These are phyloP conservation scores for Chaetodon trifascialis DNA, from an alignment of 2,113 vertebrate species.

Conservation along the genomic window DNA sequence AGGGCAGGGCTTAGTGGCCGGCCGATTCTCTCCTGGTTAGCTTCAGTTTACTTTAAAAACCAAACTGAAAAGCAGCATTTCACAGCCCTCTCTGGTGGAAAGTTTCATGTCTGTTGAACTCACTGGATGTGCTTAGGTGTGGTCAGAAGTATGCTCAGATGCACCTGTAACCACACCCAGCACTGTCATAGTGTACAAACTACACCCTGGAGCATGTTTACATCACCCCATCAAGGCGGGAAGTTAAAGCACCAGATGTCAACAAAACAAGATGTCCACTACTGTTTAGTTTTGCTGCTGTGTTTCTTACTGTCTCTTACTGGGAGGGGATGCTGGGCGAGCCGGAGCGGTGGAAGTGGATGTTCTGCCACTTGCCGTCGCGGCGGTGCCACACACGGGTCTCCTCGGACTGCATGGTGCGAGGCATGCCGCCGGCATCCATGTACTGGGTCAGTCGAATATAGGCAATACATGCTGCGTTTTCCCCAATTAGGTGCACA, in stretches of 20 bases:
- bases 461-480: conserved; percentile 96
- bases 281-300: background rate
- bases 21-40: background rate
- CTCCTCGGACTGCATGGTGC: conserved; percentile 98
- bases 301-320: conserved; percentile 82
- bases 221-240: background rate
- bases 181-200: background rate
- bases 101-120: background rate
- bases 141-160: background rate
- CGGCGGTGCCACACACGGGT: conserved; percentile 98
- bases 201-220: background rate
- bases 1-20: background rate
- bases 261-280: background rate
- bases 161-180: background rate
- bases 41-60: background rate
- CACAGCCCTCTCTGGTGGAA: background rate
- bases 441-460: conserved; percentile 98
- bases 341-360: conserved; percentile 98
- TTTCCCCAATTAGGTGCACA: conserved; percentile 96
- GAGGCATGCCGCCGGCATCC: conserved; percentile 92
- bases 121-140: background rate
- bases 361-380: conserved; percentile 98
- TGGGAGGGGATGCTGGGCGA: conserved; percentile 94
- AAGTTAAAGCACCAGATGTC: background rate
- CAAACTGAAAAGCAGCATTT: background rate